These are phyloP conservation scores for Pteronotus mesoamericanus DNA, from an alignment of 2,797 vertebrate species.

Conservation along the genomic window DNA sequence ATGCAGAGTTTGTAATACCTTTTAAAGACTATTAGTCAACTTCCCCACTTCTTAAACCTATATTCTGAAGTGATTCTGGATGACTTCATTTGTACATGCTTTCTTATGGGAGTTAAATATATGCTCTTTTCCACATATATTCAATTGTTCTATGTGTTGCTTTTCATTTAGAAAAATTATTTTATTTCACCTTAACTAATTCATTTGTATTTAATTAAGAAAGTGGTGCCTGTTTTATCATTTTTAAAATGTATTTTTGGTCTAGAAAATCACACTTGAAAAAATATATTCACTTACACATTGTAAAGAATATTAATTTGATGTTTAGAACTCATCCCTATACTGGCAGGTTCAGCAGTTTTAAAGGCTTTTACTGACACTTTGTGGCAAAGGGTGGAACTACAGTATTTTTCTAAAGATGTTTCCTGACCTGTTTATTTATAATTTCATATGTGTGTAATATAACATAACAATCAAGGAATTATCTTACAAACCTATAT, in stretches of 20 bases:
- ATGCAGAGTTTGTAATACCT: not conserved
- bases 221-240: not conserved
- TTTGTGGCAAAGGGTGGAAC: constrained; percentile 74
- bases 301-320: not conserved
- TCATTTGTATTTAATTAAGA: not conserved
- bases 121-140: not conserved
- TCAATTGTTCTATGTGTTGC: not conserved
- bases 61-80: not conserved
- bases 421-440: not conserved
- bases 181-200: not conserved
- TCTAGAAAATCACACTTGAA: not conserved
- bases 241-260: not conserved
- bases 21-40: too few relatives aligned
- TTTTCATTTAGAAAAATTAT: not conserved
- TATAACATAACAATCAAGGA: not conserved
- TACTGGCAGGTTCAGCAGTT: not conserved
- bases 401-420: constrained; percentile 45
- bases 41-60: not conserved
- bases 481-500: not conserved
- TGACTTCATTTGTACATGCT: not conserved
- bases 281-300: not conserved
- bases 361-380: constrained; percentile 76
- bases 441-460: not conserved
- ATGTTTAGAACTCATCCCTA: not conserved
- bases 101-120: not conserved